A percentile compares a stretch with the other conserved stretches of the same genome.
Conservation (phyloP, 2,113 vertebrate genomes). For the Centropristis striata region DNA sequence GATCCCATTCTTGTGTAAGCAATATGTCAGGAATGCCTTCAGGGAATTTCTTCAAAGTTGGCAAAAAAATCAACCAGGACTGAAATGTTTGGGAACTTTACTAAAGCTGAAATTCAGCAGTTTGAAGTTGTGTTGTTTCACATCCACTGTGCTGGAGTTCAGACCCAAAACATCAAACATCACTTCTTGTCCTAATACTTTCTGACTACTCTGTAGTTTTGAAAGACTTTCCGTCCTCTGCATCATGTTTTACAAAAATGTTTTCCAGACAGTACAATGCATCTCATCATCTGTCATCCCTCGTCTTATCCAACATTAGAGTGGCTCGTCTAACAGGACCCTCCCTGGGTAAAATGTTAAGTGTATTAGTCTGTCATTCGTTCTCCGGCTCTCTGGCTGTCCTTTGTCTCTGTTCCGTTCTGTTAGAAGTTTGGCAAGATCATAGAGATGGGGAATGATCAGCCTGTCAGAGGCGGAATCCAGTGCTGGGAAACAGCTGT, state of each 20-base stretch:
- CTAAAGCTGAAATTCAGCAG: slow-evolving; percentile 16
- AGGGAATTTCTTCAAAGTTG: too few species aligned
- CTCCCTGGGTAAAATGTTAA: slow-evolving; percentile 34
- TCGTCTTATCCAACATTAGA: slow-evolving; percentile 23
- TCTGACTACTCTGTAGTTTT: slow-evolving; percentile 25
- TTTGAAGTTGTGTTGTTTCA: slow-evolving; percentile 8
- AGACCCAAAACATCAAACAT: slow-evolving; percentile 33
- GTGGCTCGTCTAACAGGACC: slow-evolving; percentile 32
- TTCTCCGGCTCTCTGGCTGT: slow-evolving; percentile 28
- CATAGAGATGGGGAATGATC: slow-evolving; percentile 34
- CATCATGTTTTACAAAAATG: neutral
- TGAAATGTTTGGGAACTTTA: neutral
- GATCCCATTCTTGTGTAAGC: too few species aligned
- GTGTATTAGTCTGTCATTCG: slow-evolving; percentile 22
- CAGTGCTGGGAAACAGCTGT: slow-evolving; percentile 37
- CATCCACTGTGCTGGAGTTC: neutral
- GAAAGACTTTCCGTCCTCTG: neutral
- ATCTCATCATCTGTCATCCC: slow-evolving; percentile 46
- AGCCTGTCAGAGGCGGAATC: slow-evolving; percentile 48
- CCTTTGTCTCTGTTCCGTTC: slow-evolving; percentile 27
- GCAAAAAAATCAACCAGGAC: neutral
- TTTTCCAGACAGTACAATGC: neutral
- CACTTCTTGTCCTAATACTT: neutral
- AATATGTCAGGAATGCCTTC: too few species aligned
- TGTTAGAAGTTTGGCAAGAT: slow-evolving; percentile 44